Evolutionary conservation across 2,888 invertebrate species (phyloP).

Genomic region (Teinopalpus imperialis): DNA sequence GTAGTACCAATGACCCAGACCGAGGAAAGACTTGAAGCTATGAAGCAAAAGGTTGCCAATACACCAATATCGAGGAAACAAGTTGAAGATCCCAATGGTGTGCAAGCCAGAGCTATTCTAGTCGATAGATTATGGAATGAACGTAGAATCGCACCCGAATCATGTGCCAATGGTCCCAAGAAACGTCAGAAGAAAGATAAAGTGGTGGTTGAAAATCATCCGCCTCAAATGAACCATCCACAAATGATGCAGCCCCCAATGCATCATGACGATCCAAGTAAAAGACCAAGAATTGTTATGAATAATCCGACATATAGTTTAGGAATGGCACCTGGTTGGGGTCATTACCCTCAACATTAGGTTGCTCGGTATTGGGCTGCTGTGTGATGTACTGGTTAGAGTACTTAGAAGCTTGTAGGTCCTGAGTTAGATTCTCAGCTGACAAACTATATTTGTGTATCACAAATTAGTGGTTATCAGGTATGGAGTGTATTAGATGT

Average conservation of each 20-base stretch:
- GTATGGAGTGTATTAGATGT: no score
- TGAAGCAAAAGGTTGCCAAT: slow-evolving; percentile 74
- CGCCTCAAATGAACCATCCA: slow-evolving; percentile 33
- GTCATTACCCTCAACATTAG: slow-evolving; percentile 62
- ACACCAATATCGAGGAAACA: slow-evolving; percentile 59
- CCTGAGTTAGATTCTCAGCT: no score
- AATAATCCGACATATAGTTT: slow-evolving; percentile 53
- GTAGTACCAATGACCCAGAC: slow-evolving; percentile 58
- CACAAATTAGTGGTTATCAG: no score
- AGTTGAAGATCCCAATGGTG: slow-evolving; percentile 49
- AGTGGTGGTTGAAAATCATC: slow-evolving; percentile 40
- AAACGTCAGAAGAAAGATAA: slow-evolving; percentile 62
- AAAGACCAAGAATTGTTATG: slow-evolving; percentile 57
- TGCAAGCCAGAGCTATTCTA: slow-evolving; percentile 46
- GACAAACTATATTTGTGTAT: no score
- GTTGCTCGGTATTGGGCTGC: slow-evolving; percentile 1
- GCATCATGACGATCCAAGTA: slow-evolving; percentile 57
- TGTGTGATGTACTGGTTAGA: background rate
- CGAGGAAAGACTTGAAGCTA: slow-evolving; percentile 62
- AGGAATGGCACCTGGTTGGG: slow-evolving; percentile 60
- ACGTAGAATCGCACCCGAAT: slow-evolving; percentile 50
- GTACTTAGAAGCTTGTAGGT: no score
- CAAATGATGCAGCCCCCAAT: slow-evolving; percentile 31
- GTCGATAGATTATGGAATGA: slow-evolving; percentile 64
- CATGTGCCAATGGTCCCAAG: slow-evolving; percentile 45